Evolutionary conservation across 2,113 vertebrate species (phyloP).

Genomic region (Scartelaos histophorus): DNA sequence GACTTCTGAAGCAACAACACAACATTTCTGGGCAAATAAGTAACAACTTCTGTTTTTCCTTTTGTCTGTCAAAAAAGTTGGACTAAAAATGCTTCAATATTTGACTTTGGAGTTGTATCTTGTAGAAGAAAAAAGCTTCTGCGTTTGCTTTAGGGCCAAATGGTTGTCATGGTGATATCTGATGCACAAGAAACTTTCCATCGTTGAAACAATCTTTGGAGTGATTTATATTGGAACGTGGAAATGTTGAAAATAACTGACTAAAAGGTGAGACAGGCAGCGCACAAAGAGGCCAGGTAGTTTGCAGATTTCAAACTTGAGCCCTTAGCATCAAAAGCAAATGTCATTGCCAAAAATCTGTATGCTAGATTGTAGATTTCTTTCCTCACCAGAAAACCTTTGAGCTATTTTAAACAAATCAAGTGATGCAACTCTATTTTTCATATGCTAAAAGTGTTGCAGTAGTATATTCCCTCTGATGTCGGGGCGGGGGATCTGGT

Average conservation of each 20-base stretch:
- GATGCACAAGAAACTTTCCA: constrained; percentile 34
- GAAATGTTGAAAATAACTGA: constrained; percentile 30
- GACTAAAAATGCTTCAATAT: neutral
- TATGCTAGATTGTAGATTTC: constrained; percentile 22
- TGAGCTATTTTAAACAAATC: constrained; percentile 60
- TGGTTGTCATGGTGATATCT: constrained; percentile 49
- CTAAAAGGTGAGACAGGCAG: constrained; percentile 43
- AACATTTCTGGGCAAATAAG: neutral
- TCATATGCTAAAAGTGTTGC: constrained; percentile 48
- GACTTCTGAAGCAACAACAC: neutral
- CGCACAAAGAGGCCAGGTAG: neutral
- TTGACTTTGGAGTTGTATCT: neutral
- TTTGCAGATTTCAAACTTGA: constrained; percentile 9
- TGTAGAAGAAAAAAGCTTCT: constrained; percentile 30
- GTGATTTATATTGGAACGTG: constrained; percentile 27
- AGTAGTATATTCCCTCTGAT: constrained; percentile 56
- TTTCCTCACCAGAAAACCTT: constrained; percentile 50
- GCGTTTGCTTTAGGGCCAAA: constrained; percentile 36
- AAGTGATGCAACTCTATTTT: constrained; percentile 66
- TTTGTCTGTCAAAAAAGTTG: neutral
- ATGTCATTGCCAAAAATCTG: constrained; percentile 35
- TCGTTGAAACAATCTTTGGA: constrained; percentile 53
- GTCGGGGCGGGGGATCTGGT: constrained; percentile 12
- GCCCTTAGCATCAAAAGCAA: constrained; percentile 29
- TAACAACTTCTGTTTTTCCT: neutral